Conservation (phyloP, 2,888 invertebrate species). For the Drosophila buzzatii region DNA sequence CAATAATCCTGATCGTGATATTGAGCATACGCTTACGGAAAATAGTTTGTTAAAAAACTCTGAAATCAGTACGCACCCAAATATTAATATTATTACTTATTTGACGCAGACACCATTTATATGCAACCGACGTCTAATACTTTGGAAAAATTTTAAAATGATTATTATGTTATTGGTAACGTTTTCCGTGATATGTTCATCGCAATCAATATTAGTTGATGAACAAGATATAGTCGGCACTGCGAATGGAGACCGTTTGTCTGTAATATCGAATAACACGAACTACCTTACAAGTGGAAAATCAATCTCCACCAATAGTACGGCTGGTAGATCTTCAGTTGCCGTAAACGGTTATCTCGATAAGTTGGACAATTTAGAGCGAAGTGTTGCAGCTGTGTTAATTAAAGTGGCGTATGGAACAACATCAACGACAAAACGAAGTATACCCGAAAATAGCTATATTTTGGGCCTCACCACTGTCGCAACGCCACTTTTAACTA, state of each 20-base stretch:
- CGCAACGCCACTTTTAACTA: slow-evolving; percentile 88
- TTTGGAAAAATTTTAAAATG: slow-evolving; percentile 27
- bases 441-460: slow-evolving; percentile 88
- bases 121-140: background rate
- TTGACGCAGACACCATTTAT: background rate
- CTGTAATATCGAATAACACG: slow-evolving; percentile 18
- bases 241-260: slow-evolving; percentile 21
- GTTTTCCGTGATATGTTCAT: slow-evolving; percentile 44
- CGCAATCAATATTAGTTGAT: slow-evolving; percentile 65
- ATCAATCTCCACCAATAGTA: slow-evolving; percentile 46
- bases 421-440: slow-evolving; percentile 88
- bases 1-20: background rate
- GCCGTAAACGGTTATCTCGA: slow-evolving; percentile 86
- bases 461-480: slow-evolving; percentile 88
- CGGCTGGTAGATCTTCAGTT: slow-evolving; percentile 40
- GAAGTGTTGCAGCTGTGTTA: slow-evolving; percentile 89
- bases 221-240: slow-evolving; percentile 50
- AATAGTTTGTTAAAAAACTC: background rate
- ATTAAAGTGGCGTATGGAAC: slow-evolving; percentile 90
- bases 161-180: slow-evolving; percentile 31
- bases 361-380: slow-evolving; percentile 87
- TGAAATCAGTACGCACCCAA: background rate
- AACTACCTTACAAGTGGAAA: slow-evolving; percentile 24
- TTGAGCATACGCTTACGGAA: background rate
- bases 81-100: background rate